phyloP scores from a whole-genome alignment of 2,113 vertebrate species.

The Hypocryptadius cinnamomeus region DNA sequence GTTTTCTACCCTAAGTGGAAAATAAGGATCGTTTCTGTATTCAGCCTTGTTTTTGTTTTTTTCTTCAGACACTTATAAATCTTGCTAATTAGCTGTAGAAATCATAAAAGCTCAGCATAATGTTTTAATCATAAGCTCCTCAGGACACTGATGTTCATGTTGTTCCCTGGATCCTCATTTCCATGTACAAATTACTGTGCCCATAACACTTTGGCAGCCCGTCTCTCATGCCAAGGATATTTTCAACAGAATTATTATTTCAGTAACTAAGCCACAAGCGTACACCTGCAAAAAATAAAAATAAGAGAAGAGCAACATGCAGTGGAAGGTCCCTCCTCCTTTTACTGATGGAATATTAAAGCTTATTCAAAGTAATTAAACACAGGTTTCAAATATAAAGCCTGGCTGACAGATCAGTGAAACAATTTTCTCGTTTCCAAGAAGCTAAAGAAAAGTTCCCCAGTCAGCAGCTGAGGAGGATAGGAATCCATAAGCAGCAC shows the following conservation, averaged over 20 bases:
- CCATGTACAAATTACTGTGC: constrained; percentile 40
- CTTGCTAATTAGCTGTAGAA: constrained; percentile 58
- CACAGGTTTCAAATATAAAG: not conserved
- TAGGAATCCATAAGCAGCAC: not conserved
- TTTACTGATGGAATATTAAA: not conserved
- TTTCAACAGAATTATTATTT: constrained; percentile 42
- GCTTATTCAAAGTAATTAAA: constrained; percentile 35
- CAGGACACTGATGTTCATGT: constrained; percentile 33
- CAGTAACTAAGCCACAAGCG: constrained; percentile 24
- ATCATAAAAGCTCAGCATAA: constrained; percentile 50
- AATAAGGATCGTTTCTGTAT: constrained; percentile 8
- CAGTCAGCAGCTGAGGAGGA: not conserved
- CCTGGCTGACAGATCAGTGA: not conserved
- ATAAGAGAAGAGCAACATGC: not conserved
- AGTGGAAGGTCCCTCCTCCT: not conserved
- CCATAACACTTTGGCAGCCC: constrained; percentile 12
- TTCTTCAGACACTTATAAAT: constrained; percentile 23
- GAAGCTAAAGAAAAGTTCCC: not conserved
- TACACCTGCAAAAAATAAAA: constrained; percentile 49
- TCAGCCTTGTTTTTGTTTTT: not conserved
- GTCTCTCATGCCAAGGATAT: constrained; percentile 24
- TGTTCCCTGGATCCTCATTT: constrained; percentile 38
- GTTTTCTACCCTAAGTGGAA: constrained; percentile 29
- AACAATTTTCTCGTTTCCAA: not conserved
- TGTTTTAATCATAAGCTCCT: constrained; percentile 59